Base-by-base conservation (phyloP, 2,113 vertebrate genomes). In the Cavia aperea region DNA sequence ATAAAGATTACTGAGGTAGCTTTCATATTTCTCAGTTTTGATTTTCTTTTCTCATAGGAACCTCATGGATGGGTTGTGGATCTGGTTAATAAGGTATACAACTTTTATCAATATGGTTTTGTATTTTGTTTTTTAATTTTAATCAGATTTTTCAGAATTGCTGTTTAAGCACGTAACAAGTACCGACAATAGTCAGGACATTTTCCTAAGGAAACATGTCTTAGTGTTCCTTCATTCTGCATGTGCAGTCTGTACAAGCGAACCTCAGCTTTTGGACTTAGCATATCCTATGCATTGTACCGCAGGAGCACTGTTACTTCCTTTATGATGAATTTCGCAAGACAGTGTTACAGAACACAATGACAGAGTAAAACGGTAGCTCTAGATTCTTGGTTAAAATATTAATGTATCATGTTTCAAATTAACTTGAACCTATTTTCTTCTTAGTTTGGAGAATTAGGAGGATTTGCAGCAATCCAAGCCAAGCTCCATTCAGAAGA, bases 11-110 rank as follows among this genome's bases (percentile, higher is more conserved):
- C 26, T 89, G 36, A 26, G 26, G 18, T 93, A 46, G n/a, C 18
- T 83, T 78, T 94, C 84, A 15, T 86, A 39, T 89, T 91, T 9
- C n/a, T 90, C 86, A 95, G 36, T 91, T 83, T 97, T 97, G 66
- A 49, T 91, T 91, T 94, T 91, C 43, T 93, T 95, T 78, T 88
- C 63, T 95, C 36, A 36, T 95, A 99, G 99, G 99, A 99, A 96
- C 99, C 99, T 95, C 99, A 99, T n/a, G 99, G 99, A 46, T 99
- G 99, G 99, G 98, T 99, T 95, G 99, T 99, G 94, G 99, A 99
- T 97, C 97, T 99, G 93, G 99, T 99, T 89, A 99, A 99, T 97
- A 98, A 99, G 98, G 99, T 99, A 98, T 97, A 98, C 86, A 91
- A 90, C 63, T 96, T 94, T 94, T 88, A 82, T 87, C 94, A 81